Evolutionary conservation across 2,888 invertebrate genomes (phyloP).

Genomic region (Meteorus colon): DNA sequence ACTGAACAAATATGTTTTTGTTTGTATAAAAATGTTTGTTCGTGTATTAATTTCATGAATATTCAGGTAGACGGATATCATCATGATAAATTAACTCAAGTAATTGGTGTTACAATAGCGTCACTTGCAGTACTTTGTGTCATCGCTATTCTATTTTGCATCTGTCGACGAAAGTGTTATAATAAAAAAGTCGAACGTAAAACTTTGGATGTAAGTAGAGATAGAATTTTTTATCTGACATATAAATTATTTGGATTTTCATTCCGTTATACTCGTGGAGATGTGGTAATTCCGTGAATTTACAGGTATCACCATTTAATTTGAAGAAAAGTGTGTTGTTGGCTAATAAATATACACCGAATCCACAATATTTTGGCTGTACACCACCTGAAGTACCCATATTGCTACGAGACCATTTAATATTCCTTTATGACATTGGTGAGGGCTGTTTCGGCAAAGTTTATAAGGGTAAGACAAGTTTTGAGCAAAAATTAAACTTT

Average conservation of each 20-base stretch:
- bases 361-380: constrained; percentile 82
- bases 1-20: constrained; percentile 15
- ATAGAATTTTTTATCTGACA: constrained; percentile 3
- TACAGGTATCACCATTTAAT: constrained; percentile 77
- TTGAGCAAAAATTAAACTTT: neutral
- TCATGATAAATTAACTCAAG: constrained; percentile 63
- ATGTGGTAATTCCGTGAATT: constrained; percentile 48
- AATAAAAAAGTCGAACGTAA: constrained; percentile 48
- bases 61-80: constrained; percentile 62
- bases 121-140: constrained; percentile 57
- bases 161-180: constrained; percentile 44
- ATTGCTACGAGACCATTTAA: constrained; percentile 79
- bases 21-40: neutral
- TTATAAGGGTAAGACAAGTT: constrained; percentile 82
- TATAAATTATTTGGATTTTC: constrained; percentile 14
- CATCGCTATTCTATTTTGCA: constrained; percentile 35
- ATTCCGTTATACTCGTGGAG: neutral
- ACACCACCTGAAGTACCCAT: constrained; percentile 76
- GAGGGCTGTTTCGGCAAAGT: constrained; percentile 94
- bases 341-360: constrained; percentile 84
- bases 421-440: constrained; percentile 85
- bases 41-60: constrained; percentile 45
- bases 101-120: constrained; percentile 63
- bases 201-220: constrained; percentile 45
- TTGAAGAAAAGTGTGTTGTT: constrained; percentile 77